These are phyloP conservation scores for Pseudochromis fuscus DNA, from an alignment of 2,797 vertebrate genomes.

Conservation along the genomic window DNA sequence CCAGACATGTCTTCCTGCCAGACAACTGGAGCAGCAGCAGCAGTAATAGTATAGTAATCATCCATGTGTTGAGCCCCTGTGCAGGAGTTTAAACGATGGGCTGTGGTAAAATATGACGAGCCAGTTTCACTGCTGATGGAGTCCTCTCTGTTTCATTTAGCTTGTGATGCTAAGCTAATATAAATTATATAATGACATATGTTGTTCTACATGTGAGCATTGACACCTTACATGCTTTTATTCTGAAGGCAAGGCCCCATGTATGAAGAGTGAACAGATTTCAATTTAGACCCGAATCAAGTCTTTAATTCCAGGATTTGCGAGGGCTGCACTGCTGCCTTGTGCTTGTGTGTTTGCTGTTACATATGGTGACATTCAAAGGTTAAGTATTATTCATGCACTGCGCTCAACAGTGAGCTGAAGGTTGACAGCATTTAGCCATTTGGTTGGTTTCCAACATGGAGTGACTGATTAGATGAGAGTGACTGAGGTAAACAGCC, in stretches of 20 bases:
- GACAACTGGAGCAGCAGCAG: constrained; percentile 73
- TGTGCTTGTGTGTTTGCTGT: background rate
- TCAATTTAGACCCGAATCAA: no score
- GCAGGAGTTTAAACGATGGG: constrained; percentile 68
- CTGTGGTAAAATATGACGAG: constrained; percentile 66
- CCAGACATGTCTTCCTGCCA: constrained; percentile 76
- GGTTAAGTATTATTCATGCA: constrained; percentile 50
- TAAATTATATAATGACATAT: no score
- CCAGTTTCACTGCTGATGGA: constrained; percentile 51
- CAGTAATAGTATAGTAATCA: constrained; percentile 66
- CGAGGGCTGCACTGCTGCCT: background rate
- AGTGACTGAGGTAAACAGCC: constrained; percentile 25
- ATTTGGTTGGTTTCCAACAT: constrained; percentile 39
- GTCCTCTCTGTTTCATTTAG: constrained; percentile 20
- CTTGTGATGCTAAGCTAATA: background rate
- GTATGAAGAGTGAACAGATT: no score
- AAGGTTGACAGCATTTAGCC: constrained; percentile 27
- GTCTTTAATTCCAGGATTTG: background rate
- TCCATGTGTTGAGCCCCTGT: constrained; percentile 53
- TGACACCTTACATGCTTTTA: no score
- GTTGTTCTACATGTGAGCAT: no score
- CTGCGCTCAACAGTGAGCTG: constrained; percentile 18
- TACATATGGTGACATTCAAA: constrained; percentile 36
- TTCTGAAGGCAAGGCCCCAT: no score
- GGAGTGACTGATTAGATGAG: constrained; percentile 30